Percentiles rank a stretch among this genome's conserved stretches.
Conservation (phyloP, 1,140 invertebrate species). For the Macrobrachium nipponense region DNA sequence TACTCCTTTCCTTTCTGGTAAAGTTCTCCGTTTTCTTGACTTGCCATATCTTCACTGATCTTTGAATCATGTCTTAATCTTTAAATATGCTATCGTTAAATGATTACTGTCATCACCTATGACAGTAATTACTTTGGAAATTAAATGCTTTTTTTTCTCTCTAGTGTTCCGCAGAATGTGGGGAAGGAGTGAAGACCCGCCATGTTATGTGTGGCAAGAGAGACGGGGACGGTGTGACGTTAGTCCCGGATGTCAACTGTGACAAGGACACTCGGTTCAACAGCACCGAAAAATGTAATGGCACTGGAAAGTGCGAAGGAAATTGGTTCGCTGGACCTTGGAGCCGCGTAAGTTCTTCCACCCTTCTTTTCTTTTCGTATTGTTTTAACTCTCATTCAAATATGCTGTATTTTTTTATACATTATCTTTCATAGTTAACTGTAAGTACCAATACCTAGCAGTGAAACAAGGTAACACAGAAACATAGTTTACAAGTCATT, state of each 20-base stretch:
- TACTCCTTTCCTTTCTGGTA: too few relatives aligned
- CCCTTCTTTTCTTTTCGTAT: not conserved
- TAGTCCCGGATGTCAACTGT: conserved; percentile 32
- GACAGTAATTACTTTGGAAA: not conserved
- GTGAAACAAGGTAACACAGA: too few relatives aligned
- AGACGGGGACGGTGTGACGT: not conserved
- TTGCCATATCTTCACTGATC: too few relatives aligned
- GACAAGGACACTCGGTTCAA: conserved; percentile 20
- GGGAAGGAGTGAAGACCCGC: conserved; percentile 69
- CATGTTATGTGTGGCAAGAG: conserved; percentile 65
- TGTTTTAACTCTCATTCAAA: not conserved
- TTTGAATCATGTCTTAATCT: too few relatives aligned
- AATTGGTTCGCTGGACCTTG: conserved; percentile 46
- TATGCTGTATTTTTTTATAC: not conserved
- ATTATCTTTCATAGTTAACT: too few relatives aligned
- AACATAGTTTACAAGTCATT: too few relatives aligned
- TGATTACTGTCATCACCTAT: too few relatives aligned
- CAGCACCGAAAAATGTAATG: conserved; percentile 32
- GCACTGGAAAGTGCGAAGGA: conserved; percentile 21
- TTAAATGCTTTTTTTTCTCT: not conserved
- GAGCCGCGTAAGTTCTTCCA: conserved; percentile 21
- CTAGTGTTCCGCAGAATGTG: conserved; percentile 40
- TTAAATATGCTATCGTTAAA: too few relatives aligned
- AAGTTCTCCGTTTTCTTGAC: too few relatives aligned
- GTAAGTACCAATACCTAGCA: too few relatives aligned